Base-by-base conservation (phyloP, 2,113 vertebrate genomes). In the Chaetura pelagica region DNA sequence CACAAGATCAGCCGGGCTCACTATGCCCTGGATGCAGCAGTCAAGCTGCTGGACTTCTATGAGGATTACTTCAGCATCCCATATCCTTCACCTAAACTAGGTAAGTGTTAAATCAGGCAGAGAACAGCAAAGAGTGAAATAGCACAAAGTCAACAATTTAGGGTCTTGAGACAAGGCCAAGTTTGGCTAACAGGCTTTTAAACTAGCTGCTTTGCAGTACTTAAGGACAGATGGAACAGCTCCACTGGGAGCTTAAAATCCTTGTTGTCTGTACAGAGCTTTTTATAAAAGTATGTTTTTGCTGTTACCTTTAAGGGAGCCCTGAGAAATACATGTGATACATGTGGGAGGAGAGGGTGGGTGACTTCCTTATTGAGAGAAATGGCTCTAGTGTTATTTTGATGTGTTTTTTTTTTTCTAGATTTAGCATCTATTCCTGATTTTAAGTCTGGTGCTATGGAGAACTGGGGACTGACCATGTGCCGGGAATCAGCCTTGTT, bases 81-180 rank as follows among this genome's bases (percentile, higher is more conserved):
- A 2, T 99, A 99, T 89, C 99, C 99, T 20, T 97, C 99, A n/a
- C 99, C 99, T 29, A 99, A 99, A 95, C 98, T 98, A 97, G 98
- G 98, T 98, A 94, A 97, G 94, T 24, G 10, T 71, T 73, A 64
- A 26, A 40, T 67, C 29, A 10, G 21, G 7, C 32, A 6, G 1
- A 35, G 26, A 48, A 21, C 13, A 3, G 68, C 38, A 38, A 10
- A 38, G 32, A 21, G 48, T 32, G 26, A 78, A 73, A 73, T 6
- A 32, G 35, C 54, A 63, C 32, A 21, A 23, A 67, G 10, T 22
- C 5, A 6, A 8, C 30, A 24, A 62, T 23, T 49, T 3, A 24
- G 35, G 18, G 30, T 20, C 17, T 18, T 26, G 34, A 40, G 26
- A 15, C 6, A 26, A 13, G 22, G 24, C 13, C 22, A 20, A 2